These are phyloP conservation scores for Seriola rivoliana DNA, from an alignment of 2,113 vertebrate genomes.

Conservation along the genomic window DNA sequence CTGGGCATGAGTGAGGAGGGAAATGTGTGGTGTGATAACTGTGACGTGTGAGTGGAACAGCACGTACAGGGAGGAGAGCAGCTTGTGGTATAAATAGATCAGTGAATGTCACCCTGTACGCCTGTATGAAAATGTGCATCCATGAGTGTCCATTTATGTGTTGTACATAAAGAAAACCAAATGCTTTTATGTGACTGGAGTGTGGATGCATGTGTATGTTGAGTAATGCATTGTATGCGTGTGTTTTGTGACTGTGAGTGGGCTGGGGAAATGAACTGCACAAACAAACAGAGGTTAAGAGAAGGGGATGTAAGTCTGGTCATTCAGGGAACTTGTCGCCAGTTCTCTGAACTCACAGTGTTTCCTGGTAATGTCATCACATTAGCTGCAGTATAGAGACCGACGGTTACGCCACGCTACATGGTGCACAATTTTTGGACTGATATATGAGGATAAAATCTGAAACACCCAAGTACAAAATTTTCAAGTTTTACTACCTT, in stretches of 20 bases:
- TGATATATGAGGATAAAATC: background rate
- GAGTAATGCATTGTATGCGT: background rate
- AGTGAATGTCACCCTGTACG: conserved; percentile 41
- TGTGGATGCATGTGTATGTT: conserved; percentile 4
- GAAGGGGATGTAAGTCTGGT: conserved; percentile 80
- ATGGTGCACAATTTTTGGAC: background rate
- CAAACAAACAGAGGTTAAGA: conserved; percentile 54
- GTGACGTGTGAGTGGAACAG: conserved; percentile 22
- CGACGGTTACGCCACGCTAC: conserved; percentile 17
- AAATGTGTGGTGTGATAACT: conserved; percentile 34
- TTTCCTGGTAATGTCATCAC: conserved; percentile 82
- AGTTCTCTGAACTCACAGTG: conserved; percentile 79
- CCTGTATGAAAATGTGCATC: conserved; percentile 24
- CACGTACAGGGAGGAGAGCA: conserved; percentile 25
- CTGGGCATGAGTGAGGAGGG: conserved; percentile 4
- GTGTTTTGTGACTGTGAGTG: conserved; percentile 38
- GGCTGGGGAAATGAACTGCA: conserved; percentile 47
- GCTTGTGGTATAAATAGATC: conserved; percentile 59
- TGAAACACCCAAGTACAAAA: background rate
- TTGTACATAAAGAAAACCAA: background rate
- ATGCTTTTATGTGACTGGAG: background rate
- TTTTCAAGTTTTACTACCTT: background rate
- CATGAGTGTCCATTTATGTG: conserved; percentile 37
- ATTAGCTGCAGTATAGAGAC: conserved; percentile 52
- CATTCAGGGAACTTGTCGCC: conserved; percentile 83